Evolutionary conservation across 2,113 vertebrate species (phyloP).

Genomic region (Tupaia chinensis): DNA sequence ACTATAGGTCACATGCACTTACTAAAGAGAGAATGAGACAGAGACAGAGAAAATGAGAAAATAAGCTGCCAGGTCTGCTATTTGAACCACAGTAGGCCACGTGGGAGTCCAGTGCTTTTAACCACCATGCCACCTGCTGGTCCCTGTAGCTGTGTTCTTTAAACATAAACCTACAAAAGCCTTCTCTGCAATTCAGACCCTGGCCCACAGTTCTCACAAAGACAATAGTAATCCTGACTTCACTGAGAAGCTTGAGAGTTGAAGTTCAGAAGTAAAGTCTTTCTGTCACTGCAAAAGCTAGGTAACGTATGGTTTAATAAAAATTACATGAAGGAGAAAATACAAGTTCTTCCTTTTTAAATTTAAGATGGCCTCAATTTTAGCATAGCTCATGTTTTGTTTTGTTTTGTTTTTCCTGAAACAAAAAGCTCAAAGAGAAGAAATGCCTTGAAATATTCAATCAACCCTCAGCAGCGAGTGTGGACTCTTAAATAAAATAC

Average conservation of each 20-base stretch:
- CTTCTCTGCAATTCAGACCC: neutral
- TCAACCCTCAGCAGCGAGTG: neutral
- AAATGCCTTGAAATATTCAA: slow-evolving; percentile 58
- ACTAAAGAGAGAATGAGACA: no score
- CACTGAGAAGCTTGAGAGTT: neutral
- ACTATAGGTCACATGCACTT: no score
- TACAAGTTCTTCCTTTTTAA: neutral
- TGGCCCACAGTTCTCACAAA: neutral
- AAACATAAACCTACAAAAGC: neutral
- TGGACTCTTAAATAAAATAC: slow-evolving; percentile 60
- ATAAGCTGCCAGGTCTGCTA: no score
- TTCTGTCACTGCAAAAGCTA: neutral
- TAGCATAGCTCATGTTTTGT: slow-evolving; percentile 7
- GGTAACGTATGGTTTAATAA: neutral
- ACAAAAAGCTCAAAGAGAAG: slow-evolving; percentile 55
- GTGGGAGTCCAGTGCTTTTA: no score
- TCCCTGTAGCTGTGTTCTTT: neutral
- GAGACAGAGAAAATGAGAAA: no score
- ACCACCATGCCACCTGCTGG: no score
- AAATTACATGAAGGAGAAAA: slow-evolving; percentile 49
- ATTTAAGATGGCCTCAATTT: slow-evolving; percentile 48
- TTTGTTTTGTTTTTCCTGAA: neutral
- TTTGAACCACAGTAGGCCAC: no score
- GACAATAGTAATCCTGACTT: neutral
- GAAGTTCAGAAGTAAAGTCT: neutral